Evolutionary conservation across 2,113 vertebrate genomes (phyloP).

Genomic region (Mastomys coucha): DNA sequence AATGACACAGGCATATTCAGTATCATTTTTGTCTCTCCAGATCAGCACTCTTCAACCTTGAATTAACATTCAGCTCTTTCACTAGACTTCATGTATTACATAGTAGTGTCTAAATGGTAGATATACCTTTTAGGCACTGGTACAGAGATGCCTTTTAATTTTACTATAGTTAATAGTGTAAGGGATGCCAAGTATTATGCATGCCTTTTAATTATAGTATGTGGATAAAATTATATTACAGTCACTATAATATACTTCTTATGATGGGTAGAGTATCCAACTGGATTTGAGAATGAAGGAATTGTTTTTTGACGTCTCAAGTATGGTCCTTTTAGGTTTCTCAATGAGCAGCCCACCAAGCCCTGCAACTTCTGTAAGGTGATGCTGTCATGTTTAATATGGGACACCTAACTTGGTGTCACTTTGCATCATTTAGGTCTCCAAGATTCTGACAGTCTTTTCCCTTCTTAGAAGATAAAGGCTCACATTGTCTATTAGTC

Average conservation of each 20-base stretch:
- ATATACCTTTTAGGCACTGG: background rate
- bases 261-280: background rate
- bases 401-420: background rate
- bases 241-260: background rate
- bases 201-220: constrained; percentile 60
- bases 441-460: background rate
- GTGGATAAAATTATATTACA: constrained; percentile 14
- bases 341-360: background rate
- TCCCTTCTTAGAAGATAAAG: background rate
- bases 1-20: constrained; percentile 53
- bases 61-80: constrained; percentile 64
- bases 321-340: background rate
- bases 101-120: constrained; percentile 60
- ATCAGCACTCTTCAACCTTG: constrained; percentile 61
- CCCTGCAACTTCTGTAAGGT: background rate
- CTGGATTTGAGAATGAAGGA: background rate
- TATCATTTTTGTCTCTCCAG: constrained; percentile 6
- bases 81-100: constrained; percentile 40
- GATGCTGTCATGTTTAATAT: background rate
- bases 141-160: constrained; percentile 57
- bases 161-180: constrained; percentile 60
- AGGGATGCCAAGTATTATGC: constrained; percentile 52
- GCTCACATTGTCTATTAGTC: background rate
- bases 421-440: background rate
- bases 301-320: background rate